A percentile compares a stretch with the other conserved stretches of the same genome.
phyloP scores from a whole-genome alignment of 2,888 invertebrate genomes.

The Lycocerus yunnanus region DNA sequence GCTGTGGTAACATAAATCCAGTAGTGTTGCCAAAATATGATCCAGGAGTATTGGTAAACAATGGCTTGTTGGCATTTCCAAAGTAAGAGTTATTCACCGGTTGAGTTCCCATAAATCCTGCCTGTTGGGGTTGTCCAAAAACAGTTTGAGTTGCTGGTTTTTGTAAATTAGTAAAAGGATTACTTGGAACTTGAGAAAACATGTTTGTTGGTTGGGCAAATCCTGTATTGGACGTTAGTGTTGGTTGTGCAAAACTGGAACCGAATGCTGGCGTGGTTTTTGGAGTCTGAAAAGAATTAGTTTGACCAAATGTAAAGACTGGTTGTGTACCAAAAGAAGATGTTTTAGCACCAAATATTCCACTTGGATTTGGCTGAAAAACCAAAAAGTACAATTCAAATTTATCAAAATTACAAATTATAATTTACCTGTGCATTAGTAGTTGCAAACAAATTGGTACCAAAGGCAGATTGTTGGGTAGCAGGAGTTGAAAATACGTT shows the following conservation, averaged over 20 bases:
- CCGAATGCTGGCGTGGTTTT: constrained; percentile 39
- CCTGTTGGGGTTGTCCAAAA: constrained; percentile 46
- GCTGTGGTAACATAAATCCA: constrained; percentile 22
- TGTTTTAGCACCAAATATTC: constrained; percentile 39
- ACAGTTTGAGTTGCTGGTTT: constrained; percentile 57
- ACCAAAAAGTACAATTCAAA: constrained; percentile 17
- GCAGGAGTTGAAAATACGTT: constrained; percentile 47
- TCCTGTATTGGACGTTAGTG: constrained; percentile 36
- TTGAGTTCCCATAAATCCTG: constrained; percentile 35
- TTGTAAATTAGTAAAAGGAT: background rate
- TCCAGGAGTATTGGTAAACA: constrained; percentile 51
- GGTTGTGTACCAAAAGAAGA: constrained; percentile 44
- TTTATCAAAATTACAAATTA: background rate
- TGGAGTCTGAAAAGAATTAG: constrained; percentile 44
- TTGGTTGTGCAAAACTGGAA: constrained; percentile 31
- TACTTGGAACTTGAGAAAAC: constrained; percentile 9
- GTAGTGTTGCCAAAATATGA: constrained; percentile 7
- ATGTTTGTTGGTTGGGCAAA: constrained; percentile 51
- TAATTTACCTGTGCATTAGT: constrained; percentile 17
- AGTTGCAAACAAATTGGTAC: constrained; percentile 50
- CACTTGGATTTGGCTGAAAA: constrained; percentile 30
- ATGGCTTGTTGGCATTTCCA: constrained; percentile 43
- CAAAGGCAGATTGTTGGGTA: constrained; percentile 58
- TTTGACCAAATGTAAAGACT: constrained; percentile 52
- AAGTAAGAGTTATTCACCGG: constrained; percentile 25